These are phyloP conservation scores for Uria lomvia DNA, from an alignment of 2,113 vertebrate species.

Conservation along the genomic window DNA sequence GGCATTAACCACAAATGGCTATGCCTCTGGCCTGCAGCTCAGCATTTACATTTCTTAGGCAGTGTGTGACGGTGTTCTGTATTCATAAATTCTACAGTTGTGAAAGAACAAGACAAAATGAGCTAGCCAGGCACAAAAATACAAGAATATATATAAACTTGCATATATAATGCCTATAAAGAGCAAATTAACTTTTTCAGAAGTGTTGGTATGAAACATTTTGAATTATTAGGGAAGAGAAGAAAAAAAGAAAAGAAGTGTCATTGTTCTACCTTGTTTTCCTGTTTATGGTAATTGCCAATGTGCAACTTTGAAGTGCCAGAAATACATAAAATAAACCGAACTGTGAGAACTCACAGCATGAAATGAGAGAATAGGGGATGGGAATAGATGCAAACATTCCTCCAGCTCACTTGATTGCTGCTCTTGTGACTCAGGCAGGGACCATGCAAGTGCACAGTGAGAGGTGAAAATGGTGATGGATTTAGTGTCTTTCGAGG, in stretches of 20 bases:
- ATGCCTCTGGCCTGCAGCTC: background rate
- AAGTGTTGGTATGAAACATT: background rate
- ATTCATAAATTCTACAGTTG: background rate
- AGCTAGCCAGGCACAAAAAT: background rate
- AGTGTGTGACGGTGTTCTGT: background rate
- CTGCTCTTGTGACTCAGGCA: background rate
- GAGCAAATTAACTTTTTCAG: background rate
- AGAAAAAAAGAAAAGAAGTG: background rate
- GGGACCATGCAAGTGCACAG: background rate
- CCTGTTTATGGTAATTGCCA: background rate
- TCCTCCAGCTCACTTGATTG: background rate
- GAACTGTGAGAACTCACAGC: background rate
- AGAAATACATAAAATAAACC: background rate
- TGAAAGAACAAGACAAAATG: background rate
- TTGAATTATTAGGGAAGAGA: background rate
- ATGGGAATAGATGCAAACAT: background rate
- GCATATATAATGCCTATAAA: background rate
- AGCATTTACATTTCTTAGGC: fast-evolving
- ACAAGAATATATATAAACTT: background rate
- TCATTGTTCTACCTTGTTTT: background rate
- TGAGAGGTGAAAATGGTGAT: background rate
- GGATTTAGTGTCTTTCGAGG: background rate
- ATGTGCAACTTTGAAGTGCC: background rate
- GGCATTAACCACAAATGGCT: background rate
- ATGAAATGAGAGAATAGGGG: background rate